Percentiles rank a stretch among this genome's conserved stretches.
Conservation (phyloP, 2,797 vertebrate species). For the Hyperoplus lanceolatus region DNA sequence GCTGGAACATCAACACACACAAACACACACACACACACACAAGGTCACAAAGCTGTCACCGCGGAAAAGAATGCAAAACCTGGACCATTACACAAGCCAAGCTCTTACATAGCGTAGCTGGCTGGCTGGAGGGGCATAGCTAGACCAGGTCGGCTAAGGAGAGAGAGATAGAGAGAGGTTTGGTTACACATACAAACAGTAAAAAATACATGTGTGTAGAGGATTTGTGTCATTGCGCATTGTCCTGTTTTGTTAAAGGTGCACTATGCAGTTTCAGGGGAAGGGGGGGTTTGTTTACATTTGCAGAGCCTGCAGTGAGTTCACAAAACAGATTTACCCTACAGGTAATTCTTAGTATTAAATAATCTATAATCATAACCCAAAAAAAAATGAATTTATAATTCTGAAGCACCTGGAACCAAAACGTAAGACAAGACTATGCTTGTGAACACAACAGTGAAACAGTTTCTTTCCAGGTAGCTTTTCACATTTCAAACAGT, state of each 20-base stretch:
- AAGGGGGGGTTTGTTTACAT: no score
- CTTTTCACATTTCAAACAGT: no score
- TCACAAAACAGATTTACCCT: no score
- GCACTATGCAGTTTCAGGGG: no score
- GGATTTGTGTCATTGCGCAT: constrained; percentile 22
- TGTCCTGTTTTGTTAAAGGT: neutral
- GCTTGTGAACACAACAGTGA: no score
- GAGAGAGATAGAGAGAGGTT: neutral
- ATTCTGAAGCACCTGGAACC: no score
- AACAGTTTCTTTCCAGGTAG: no score
- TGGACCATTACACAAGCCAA: constrained; percentile 16
- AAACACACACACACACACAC: constrained; percentile 74
- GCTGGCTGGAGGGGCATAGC: neutral
- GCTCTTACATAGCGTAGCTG: neutral
- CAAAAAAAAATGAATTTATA: no score
- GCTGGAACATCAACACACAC: constrained; percentile 88
- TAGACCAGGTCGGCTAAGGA: constrained; percentile 23
- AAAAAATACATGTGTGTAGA: constrained; percentile 15
- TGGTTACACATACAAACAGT: constrained; percentile 21
- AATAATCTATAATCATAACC: no score
- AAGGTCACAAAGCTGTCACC: constrained; percentile 66
- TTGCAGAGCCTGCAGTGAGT: no score
- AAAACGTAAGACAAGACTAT: no score
- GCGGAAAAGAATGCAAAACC: constrained; percentile 23
- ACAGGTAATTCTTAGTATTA: no score